phyloP scores from a whole-genome alignment of 2,113 vertebrate species.

The Callochromis pleurospilus region DNA sequence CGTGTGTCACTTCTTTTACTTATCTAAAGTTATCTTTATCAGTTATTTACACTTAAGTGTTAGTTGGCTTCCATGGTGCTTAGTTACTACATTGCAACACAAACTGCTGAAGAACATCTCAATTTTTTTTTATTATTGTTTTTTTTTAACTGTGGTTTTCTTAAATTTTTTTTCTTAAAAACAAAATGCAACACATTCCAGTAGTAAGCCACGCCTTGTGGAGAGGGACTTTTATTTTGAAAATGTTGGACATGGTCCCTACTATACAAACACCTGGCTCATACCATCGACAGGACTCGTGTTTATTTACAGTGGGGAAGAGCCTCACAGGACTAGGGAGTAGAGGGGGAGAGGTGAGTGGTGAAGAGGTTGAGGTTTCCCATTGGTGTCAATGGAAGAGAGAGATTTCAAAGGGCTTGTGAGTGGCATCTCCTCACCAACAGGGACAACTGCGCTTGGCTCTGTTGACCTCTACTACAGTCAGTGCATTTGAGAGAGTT shows the following conservation, averaged over 20 bases:
- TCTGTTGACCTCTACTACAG: constrained; percentile 54
- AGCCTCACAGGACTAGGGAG: constrained; percentile 18
- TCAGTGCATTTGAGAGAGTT: constrained; percentile 54
- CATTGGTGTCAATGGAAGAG: constrained; percentile 4
- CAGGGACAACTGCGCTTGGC: constrained; percentile 38
- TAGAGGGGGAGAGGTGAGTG: constrained; percentile 4
- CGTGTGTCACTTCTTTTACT: constrained; percentile 69
- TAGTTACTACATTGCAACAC: constrained; percentile 76
- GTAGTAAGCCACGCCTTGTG: constrained; percentile 70
- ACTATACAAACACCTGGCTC: constrained; percentile 63
- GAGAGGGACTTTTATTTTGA: constrained; percentile 59
- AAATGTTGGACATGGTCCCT: constrained; percentile 58
- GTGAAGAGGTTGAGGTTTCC: constrained; percentile 24
- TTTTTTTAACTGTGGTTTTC: constrained; percentile 48
- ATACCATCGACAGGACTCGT: constrained; percentile 60
- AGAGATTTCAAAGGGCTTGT: neutral
- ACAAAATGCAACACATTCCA: constrained; percentile 80
- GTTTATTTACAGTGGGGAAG: constrained; percentile 70
- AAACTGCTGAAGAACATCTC: constrained; percentile 68
- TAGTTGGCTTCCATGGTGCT: constrained; percentile 76
- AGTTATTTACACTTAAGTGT: constrained; percentile 76
- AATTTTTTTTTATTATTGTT: constrained; percentile 37
- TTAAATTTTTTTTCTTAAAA: constrained; percentile 68
- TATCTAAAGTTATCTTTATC: constrained; percentile 72
- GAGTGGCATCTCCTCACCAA: constrained; percentile 37